These are phyloP conservation scores for Mionectes olivaceus DNA, from an alignment of 2,797 vertebrate genomes.

Conservation along the genomic window DNA sequence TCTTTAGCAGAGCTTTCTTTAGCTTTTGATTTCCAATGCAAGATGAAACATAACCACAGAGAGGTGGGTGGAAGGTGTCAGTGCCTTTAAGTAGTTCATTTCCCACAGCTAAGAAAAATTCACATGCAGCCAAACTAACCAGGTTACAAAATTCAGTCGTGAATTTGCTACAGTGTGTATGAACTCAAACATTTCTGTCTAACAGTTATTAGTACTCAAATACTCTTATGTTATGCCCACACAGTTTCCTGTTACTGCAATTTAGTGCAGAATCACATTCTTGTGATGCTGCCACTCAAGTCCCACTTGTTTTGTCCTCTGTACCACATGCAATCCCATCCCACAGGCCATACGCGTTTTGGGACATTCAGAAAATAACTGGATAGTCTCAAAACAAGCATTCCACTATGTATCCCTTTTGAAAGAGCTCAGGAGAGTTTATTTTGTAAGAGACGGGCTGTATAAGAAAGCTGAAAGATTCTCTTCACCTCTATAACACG, in stretches of 20 bases:
- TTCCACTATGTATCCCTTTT: not conserved
- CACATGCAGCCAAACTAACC: not conserved
- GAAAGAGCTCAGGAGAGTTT: not conserved
- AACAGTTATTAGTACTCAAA: not conserved
- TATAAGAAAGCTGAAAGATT: not conserved
- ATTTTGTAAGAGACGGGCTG: not conserved
- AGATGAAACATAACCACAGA: not conserved
- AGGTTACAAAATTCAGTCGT: not conserved
- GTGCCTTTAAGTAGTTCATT: not conserved
- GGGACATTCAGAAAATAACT: not conserved
- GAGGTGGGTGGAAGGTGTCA: slow-evolving; percentile 21
- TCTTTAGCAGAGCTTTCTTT: not conserved
- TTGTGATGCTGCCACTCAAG: not conserved
- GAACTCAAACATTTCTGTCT: not conserved
- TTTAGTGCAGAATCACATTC: not conserved
- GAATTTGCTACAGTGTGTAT: not conserved
- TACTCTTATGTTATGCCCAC: not conserved
- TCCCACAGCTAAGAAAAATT: not conserved
- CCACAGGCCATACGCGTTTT: accelerated
- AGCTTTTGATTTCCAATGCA: slow-evolving; percentile 10
- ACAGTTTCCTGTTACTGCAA: not conserved
- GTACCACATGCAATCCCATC: not conserved
- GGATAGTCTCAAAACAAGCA: not conserved
- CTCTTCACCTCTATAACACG: not conserved
- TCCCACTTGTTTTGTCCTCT: not conserved